Base-by-base conservation (phyloP, 2,797 vertebrate genomes). In the Apodemus agrarius region DNA sequence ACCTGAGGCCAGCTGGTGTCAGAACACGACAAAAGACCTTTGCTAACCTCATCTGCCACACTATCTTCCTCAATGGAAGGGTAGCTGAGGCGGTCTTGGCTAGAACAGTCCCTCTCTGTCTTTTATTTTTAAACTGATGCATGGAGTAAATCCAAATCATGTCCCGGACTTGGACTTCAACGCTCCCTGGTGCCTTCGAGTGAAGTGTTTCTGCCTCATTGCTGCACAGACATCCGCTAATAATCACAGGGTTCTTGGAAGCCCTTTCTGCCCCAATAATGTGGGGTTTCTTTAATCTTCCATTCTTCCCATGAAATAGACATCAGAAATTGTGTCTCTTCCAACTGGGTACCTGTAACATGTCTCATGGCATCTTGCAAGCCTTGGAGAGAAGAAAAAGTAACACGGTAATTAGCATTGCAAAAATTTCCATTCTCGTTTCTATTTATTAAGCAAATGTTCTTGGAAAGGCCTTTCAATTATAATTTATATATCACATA, bases 361-460 rank as follows among this genome's bases (percentile, higher is more conserved):
- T 74, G 72, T 89, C 86, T 95, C 19, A 65, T 2, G 57, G 65
- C 87, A 94, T 96, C 96, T 91, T 91, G 86, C 65, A 78, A 65
- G 89, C 87, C 81, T 49, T 91, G 91, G 78, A 86, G 81, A 95
- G 83, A 67, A 26, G 93, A 79, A 84, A 87, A 79, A 84, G 72
- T 11, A 81, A 17, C 76, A 6, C 29, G 59, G 85, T 86, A 52
- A 94, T 96, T 96, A 96, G 87, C 95, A 96, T 75, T 96, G 96
- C 96, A 95, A 96, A 97, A 89, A 29, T 31, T 82, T 87, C 69
- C 31, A 16, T 78, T 92, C 93, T 93, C 89, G 37, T 87, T 95
- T 90, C 90, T 96, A 96, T 96, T 97, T 96, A 97, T 96, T 96
- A 97, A 95, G 96, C 97, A 94, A 93, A 89, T 95, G 93, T 97